Evolutionary conservation across 2,888 invertebrate genomes (phyloP), one percentile per base, ranked within the genome.

Genomic region (Lithophane leautieri): DNA sequence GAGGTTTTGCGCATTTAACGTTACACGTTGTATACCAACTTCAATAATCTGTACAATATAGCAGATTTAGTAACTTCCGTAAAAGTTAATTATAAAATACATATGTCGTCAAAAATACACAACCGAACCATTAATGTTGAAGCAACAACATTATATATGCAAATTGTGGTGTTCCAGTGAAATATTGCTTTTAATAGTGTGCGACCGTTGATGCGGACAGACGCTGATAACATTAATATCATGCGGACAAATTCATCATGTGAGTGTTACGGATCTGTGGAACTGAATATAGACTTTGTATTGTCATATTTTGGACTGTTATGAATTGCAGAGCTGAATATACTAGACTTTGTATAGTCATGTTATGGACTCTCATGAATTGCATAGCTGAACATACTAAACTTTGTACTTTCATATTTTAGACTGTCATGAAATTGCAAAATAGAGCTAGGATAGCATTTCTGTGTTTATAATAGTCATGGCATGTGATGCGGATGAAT

Each of bases 151-250:
- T 91, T 87, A 89, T 88, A 77, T 85, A 92, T 90, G 90, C 87
- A 91, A 91, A 92, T 89, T 86, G 81, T 84, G 86, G 82, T 84
- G 80, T 79, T 89, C 86, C 87, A 82, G 79, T 90, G 83, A 88
- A 90, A 90, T 90, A 90, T 90, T 79, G 86, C 85, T 81, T 89
- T 89, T 88, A 89, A 89, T 89, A 87, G 85, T 87, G 83, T 84
- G 84, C 80, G 83, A 81, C 85, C 83, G 83, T 79, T 87, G 88
- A 87, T 82, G 89, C 76, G 83, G 86, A 88, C 91, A 89, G 88
- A 89, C 88, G 88, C 81, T 89, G 89, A 89, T 90, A 90, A 82
- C 86, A 85, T 89, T 91, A 88, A 88, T 84, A 86, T 89, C 85
- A 88, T 90, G 86, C 88, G 78, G 73, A 81, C 63, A 52, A 75